Percentiles rank a stretch among this genome's conserved stretches.
Conservation (phyloP, 2,888 invertebrate genomes). For the Sminthurinus aureus region DNA sequence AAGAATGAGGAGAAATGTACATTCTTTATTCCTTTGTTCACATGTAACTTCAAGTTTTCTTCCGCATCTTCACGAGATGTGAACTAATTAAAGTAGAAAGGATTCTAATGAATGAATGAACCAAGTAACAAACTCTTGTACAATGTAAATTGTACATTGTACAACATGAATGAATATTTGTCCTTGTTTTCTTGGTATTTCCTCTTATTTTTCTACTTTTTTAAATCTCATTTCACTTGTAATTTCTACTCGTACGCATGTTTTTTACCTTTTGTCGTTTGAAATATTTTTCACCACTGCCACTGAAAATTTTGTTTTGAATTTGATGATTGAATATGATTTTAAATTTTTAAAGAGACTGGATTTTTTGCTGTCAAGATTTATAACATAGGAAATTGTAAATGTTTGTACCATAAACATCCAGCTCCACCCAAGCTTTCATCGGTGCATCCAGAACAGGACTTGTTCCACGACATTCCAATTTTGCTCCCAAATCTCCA, state of each 20-base stretch:
- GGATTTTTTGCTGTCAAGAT: too few species aligned
- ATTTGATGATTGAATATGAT: too few species aligned
- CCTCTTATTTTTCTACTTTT: too few species aligned
- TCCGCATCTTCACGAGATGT: slow-evolving; percentile 13
- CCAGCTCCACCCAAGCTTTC: slow-evolving; percentile 68
- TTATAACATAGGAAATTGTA: not conserved
- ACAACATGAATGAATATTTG: not conserved
- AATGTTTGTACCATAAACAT: slow-evolving; percentile 72
- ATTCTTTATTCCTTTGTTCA: not conserved
- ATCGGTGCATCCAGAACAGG: slow-evolving; percentile 69
- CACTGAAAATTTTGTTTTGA: too few species aligned
- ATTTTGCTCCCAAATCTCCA: slow-evolving; percentile 75
- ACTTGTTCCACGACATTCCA: slow-evolving; percentile 77
- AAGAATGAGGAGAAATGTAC: too few species aligned
- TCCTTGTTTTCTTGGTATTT: not conserved
- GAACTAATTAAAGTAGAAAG: slow-evolving; percentile 42
- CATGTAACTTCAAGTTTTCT: not conserved
- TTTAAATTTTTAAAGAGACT: too few species aligned
- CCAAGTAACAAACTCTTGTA: not conserved
- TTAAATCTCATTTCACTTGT: too few species aligned
- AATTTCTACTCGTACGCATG: too few species aligned
- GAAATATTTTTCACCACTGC: too few species aligned
- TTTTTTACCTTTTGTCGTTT: too few species aligned
- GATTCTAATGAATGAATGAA: slow-evolving; percentile 38
- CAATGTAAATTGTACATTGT: not conserved